Evolutionary conservation across 30 jellyfish, hydroid and myxozoan genomes (phyloP).

Genomic region (Chrysaora quinquecirrha): DNA sequence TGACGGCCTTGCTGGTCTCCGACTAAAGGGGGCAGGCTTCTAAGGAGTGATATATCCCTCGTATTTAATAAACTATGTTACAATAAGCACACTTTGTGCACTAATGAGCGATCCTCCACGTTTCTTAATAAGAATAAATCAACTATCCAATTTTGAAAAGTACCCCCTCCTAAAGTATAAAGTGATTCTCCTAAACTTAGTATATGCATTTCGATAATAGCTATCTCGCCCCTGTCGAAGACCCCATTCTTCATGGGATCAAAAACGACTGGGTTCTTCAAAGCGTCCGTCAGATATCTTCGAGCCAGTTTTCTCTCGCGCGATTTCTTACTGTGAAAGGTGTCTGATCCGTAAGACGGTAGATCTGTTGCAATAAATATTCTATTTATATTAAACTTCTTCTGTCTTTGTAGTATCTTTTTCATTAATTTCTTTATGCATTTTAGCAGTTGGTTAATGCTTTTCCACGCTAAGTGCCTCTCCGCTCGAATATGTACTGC

Average conservation of each 20-base stretch:
- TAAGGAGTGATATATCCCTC: too few relatives aligned
- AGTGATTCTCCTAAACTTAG: constrained; percentile 94
- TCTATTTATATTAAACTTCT: constrained; percentile 27
- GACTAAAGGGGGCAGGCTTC: too few relatives aligned
- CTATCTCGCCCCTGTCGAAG: constrained; percentile 90
- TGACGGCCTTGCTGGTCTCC: too few relatives aligned
- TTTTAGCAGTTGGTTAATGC: constrained; percentile 50
- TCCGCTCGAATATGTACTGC: constrained; percentile 93
- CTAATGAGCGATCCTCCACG: constrained; percentile 82
- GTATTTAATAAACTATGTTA: too few relatives aligned
- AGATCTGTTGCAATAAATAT: constrained; percentile 88
- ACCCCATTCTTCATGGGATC: constrained; percentile 62
- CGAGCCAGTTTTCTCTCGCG: constrained; percentile 56
- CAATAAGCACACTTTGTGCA: constrained; percentile 66
- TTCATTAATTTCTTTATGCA: constrained; percentile 59
- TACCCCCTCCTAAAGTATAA: constrained; percentile 94
- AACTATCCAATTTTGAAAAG: constrained; percentile 90
- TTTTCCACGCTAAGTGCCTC: constrained; percentile 69
- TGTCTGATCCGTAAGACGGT: constrained; percentile 87
- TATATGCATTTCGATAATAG: constrained; percentile 95
- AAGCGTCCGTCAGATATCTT: constrained; percentile 22
- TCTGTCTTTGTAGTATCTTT: constrained; percentile 36
- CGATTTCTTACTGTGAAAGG: constrained; percentile 55
- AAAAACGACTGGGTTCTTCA: constrained; percentile 50
- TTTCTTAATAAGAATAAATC: constrained; percentile 74